phyloP scores from a whole-genome alignment of 2,113 vertebrate genomes.

The Phasianus colchicus region DNA sequence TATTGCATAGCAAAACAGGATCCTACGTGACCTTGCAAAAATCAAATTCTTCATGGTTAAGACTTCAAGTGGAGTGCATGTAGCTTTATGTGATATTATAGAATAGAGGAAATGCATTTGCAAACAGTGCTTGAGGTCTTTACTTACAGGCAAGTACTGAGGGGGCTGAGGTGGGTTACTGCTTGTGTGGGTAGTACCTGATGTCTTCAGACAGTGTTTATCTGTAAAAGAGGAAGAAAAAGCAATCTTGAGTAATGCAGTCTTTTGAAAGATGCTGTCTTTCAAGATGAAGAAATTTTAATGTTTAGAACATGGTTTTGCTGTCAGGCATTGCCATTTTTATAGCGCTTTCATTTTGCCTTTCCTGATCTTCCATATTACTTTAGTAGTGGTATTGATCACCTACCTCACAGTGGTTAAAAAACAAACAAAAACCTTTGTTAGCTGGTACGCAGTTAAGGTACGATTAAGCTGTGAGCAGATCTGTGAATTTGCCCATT shows the following conservation, averaged over 20 bases:
- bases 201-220: conserved; percentile 56
- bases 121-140: background rate
- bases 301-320: background rate
- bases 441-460: background rate
- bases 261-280: background rate
- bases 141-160: conserved; percentile 22
- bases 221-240: conserved; percentile 62
- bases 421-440: background rate
- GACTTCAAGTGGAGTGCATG: background rate
- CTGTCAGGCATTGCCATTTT: background rate
- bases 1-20: background rate
- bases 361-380: background rate
- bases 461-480: background rate
- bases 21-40: background rate
- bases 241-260: background rate
- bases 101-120: background rate
- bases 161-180: background rate
- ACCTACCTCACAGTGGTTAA: background rate
- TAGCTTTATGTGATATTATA: background rate
- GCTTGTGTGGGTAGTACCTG: background rate
- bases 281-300: background rate
- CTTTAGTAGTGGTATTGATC: background rate
- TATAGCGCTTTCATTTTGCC: background rate
- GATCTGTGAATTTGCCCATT: background rate
- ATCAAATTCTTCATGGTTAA: background rate